Evolutionary conservation across 2,797 vertebrate genomes (phyloP), one percentile per base, ranked within the genome.

Genomic region (Synaphobranchus kaupii): DNA sequence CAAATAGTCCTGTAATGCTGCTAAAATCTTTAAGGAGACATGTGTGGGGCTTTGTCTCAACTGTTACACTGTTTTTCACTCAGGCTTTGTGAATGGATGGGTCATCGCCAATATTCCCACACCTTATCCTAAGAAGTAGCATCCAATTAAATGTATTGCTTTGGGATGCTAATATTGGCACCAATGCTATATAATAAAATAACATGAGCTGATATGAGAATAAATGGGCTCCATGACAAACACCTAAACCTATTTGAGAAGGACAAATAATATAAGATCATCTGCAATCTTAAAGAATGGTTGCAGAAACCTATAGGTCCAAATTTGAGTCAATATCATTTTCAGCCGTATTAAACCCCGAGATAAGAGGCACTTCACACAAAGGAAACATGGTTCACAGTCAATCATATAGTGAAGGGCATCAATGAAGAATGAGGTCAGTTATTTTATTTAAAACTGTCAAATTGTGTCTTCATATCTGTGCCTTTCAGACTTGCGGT

Each of bases 381-480:
- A 78, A 78, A 78, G 73, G 73, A 39, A 78, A 78, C 12, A 50
- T 81, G 78, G 47, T n/a, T 47, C 8, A 81, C 22, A 50, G 47
- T 81, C 28, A 81, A 81, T 50, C 78, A 48, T 50, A 50, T 7
- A 48, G 47, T n/a, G 78, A 81, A 81, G 44, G 78, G 47, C 78
- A 81, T 81, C 78, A 48, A 10, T 50, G 44, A 81, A 9, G 44
- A 81, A 81, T n/a, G 78, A 81, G 78, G 78, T 81, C 78, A 81
- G 47, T 50, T 25, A 81, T 81, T 81, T 50, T 25, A 81, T 81
- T 81, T 44, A 50, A n/a, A n/a, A 78, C 78, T n/a, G 78, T 48
- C 78, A 81, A 81, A 81, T 81, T 48, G 34, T n/a, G 22, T 81
- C n/a, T 81, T 81, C 78, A 25, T 22, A 50, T 81, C 22, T 81